phyloP scores from a whole-genome alignment of 2,888 invertebrate genomes.

The Anthophora plumipes region DNA sequence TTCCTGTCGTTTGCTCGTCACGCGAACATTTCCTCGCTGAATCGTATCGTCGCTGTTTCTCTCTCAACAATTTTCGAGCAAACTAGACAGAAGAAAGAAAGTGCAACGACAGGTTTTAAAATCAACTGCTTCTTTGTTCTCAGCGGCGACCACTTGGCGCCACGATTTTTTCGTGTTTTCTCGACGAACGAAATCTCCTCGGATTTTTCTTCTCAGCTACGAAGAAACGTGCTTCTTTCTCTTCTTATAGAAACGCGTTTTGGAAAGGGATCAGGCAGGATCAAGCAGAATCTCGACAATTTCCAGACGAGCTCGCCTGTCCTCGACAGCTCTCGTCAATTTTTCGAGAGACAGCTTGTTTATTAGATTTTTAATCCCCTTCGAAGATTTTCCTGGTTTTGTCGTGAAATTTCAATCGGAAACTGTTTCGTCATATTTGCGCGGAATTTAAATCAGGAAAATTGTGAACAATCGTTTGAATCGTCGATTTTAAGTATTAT shows the following conservation, averaged over 20 bases:
- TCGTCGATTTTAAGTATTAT: background rate
- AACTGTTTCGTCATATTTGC: too few relatives aligned
- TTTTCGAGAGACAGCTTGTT: too few relatives aligned
- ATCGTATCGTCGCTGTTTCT: slow-evolving; percentile 3
- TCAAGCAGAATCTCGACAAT: background rate
- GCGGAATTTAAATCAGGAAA: too few relatives aligned
- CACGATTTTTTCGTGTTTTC: slow-evolving; percentile 41
- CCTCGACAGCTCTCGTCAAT: background rate
- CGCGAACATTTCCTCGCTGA: background rate
- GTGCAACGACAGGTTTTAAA: slow-evolving; percentile 39
- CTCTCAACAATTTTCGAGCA: background rate
- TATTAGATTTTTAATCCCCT: too few relatives aligned
- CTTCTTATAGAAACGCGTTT: slow-evolving; percentile 27
- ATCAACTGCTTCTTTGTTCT: slow-evolving; percentile 19
- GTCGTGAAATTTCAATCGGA: too few relatives aligned
- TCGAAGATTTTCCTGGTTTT: too few relatives aligned
- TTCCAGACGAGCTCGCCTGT: background rate
- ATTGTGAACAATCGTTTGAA: background rate
- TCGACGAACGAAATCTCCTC: slow-evolving; percentile 4
- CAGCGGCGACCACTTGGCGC: slow-evolving; percentile 39
- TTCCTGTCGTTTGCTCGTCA: background rate
- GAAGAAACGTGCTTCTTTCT: slow-evolving; percentile 19
- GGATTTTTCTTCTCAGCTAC: background rate
- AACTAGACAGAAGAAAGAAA: background rate
- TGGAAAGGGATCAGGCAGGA: slow-evolving; percentile 6